Conservation (phyloP, 1,140 invertebrate genomes). For the Pseudomyrmex sp. region DNA sequence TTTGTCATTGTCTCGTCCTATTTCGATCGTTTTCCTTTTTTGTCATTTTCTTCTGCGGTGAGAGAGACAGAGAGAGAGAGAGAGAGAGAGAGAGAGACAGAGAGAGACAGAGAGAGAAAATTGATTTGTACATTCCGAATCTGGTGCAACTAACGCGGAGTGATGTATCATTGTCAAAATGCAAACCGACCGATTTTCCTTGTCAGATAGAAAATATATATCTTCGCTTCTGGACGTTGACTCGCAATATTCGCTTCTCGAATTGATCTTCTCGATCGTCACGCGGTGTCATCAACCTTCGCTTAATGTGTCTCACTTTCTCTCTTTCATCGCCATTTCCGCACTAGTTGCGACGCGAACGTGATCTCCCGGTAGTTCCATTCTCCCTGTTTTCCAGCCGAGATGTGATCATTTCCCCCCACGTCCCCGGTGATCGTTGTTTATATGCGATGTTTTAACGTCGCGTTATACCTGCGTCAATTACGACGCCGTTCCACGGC, state of each 20-base stretch:
- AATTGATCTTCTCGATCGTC: neutral
- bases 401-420: neutral
- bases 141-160: too few relatives aligned
- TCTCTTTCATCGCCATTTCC: neutral
- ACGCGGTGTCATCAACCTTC: neutral
- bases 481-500: neutral
- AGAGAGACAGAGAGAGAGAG: too few relatives aligned
- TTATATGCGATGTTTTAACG: constrained; percentile 19
- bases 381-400: constrained; percentile 6
- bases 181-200: neutral
- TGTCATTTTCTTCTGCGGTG: neutral
- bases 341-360: neutral
- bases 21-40: neutral
- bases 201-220: neutral
- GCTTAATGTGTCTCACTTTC: constrained; percentile 27
- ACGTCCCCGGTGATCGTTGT: neutral
- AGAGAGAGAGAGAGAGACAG: too few relatives aligned
- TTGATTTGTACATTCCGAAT: too few relatives aligned
- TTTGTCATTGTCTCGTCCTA: neutral
- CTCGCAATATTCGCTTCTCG: neutral
- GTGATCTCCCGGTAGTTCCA: neutral
- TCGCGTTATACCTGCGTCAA: constrained; percentile 30
- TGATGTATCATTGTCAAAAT: neutral
- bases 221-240: neutral
- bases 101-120: too few relatives aligned